These are phyloP conservation scores for Uria aalge DNA, from an alignment of 2,113 vertebrate genomes.

Conservation along the genomic window DNA sequence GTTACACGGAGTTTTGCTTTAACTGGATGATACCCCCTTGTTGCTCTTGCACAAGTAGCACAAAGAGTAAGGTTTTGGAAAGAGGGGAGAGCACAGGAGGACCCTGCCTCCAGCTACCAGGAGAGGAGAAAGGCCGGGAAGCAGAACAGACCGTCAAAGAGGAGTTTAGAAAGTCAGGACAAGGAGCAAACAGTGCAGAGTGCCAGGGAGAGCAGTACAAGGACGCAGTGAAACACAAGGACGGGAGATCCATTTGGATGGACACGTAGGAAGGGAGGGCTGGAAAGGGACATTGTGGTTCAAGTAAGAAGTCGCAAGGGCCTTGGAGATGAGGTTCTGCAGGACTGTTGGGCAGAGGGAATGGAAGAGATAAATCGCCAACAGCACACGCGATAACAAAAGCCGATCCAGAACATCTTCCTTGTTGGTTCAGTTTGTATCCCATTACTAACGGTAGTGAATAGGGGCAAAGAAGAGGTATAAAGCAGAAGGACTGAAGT, in stretches of 20 bases:
- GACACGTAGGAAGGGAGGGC: background rate
- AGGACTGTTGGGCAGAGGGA: background rate
- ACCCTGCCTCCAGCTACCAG: background rate
- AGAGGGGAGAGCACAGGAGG: background rate
- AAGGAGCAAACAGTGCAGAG: background rate
- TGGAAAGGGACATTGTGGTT: background rate
- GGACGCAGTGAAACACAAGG: background rate
- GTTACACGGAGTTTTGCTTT: background rate
- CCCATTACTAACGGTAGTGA: background rate
- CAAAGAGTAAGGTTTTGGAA: background rate
- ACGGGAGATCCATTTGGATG: background rate
- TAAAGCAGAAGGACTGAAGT: background rate
- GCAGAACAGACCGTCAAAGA: background rate
- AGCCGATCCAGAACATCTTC: background rate
- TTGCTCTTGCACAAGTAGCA: background rate
- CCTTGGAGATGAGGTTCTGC: background rate
- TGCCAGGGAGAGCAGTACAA: background rate
- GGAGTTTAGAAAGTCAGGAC: background rate
- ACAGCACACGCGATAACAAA: background rate
- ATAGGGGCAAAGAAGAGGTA: background rate
- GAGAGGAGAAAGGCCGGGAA: background rate
- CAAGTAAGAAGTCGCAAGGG: background rate
- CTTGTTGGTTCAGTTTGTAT: background rate
- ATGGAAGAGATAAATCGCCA: background rate
- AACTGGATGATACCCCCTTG: background rate